phyloP scores from a whole-genome alignment of 2,888 invertebrate genomes.

The Acanthopleura granulata region DNA sequence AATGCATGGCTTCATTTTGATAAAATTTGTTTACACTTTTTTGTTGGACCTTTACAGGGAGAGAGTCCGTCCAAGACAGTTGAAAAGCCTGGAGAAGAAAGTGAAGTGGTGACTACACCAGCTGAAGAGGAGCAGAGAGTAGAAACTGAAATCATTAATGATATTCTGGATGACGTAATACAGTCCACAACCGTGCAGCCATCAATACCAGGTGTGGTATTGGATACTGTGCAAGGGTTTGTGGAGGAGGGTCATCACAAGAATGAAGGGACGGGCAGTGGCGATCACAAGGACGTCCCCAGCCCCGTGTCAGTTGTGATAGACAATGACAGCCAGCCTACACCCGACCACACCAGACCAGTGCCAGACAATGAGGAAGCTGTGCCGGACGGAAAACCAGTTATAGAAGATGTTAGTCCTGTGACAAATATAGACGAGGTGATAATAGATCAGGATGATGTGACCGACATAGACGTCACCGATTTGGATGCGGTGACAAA shows the following conservation, averaged over 20 bases:
- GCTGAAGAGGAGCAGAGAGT: not conserved
- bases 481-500: not conserved
- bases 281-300: slow-evolving; percentile 25
- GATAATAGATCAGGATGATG: slow-evolving; percentile 4
- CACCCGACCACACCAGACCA: not conserved
- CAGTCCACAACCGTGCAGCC: slow-evolving; percentile 61
- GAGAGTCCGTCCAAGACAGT: slow-evolving; percentile 29
- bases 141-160: slow-evolving; percentile 51
- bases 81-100: not conserved
- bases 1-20: too few relatives aligned
- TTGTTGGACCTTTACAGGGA: slow-evolving; percentile 27
- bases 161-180: slow-evolving; percentile 66
- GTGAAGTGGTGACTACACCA: not conserved
- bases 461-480: slow-evolving; percentile 22
- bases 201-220: slow-evolving; percentile 65
- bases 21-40: too few relatives aligned
- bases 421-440: slow-evolving; percentile 20
- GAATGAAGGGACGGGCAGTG: not conserved
- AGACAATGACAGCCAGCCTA: not conserved
- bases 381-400: slow-evolving; percentile 18
- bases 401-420: not conserved
- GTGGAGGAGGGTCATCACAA: slow-evolving; percentile 34
- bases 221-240: slow-evolving; percentile 63
- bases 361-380: slow-evolving; percentile 28
- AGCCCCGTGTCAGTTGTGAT: slow-evolving; percentile 17